Base-by-base conservation (phyloP, 2,113 vertebrate species). In the Ciconia maguari region DNA sequence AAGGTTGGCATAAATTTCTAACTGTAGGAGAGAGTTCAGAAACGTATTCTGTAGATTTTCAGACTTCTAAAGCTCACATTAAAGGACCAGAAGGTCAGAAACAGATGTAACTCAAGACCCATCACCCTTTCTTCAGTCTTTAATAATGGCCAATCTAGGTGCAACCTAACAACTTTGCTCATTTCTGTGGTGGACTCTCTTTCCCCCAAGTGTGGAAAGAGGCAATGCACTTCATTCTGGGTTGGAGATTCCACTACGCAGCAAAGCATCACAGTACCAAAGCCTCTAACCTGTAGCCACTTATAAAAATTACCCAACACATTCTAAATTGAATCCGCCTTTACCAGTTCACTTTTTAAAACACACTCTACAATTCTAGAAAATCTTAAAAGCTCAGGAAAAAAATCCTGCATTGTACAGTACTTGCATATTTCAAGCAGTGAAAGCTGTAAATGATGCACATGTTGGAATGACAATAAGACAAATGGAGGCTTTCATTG, bases 401-500 rank as follows among this genome's bases (percentile, higher is more conserved):
- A 46, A 68, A 69, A 69, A 38, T 13, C 44, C 44, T 80, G 36
- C 58, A 18, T 21, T 89, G 30, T 93, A 49, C 71, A 83, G n/a
- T 74, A 38, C 75, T 83, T 83, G 52, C 21, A 20, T 93, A 66
- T 85, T 90, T 93, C 55, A 83, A 54, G 38, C 84, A 95, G 60
- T 52, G 61, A 94, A 89, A 91, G 61, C 86, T 80, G 54, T 79
- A 95, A 94, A 91, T 65, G 58, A 90, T 89, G 83, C 89, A 93
- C 84, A 92, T 87, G 81, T 92, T 95, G 62, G 83, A 93, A 96
- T 87, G 91, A 91, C 94, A 96, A 51, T 91, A 84, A 96, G 94
- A 96, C 91, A 94, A 97, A 97, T 95, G 91, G 83, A 96, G 93
- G 84, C 90, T 97, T 91, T 97, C 91, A 51, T 2, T 89, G 62